Base-by-base conservation (phyloP, 2,113 vertebrate genomes). In the Garra rufa region DNA sequence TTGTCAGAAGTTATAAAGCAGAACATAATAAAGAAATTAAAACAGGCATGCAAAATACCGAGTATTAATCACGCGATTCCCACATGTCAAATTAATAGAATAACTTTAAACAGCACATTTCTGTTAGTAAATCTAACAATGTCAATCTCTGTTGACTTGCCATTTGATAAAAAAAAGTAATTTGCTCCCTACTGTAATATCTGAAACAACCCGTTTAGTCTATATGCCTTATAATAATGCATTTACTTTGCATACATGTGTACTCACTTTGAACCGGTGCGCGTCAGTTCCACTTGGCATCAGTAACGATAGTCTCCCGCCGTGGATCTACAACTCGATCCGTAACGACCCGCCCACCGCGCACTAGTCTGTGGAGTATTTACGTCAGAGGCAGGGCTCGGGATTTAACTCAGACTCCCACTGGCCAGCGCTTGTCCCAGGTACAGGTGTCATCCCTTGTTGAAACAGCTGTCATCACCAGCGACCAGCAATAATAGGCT, bases 371-470 rank as follows among this genome's bases (percentile, higher is more conserved):
- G 30, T 34, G 46, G 71, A 67, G 48, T 43, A 50, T 73, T 70
- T 83, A 67, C 88, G 88, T 87, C 84, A 89, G 44, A 81, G 84
- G 82, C 85, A 50, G 19, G 46, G 70, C 71, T 59, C 44, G 82
- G 71, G 38, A 83, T 83, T 76, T 70, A 59, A 67, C 14, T 30
- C n/a, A 13, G 38, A 19, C 61, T 65, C 77, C 71, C 34, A 86
- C 87, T 89, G 84, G 84, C 67, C 85, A 63, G 24, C 26, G 48
- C 15, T 59, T 38, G 21, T 24, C 55, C 26, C 69, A 77, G 69
- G 80, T 86, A 88, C 87, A 88, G 87, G 87, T 88, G 84, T 76
- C 75, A 46, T 38, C 24, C 78, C 46, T 9, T 76, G 83, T 38
- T 73, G 46, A 76, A 84, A 21, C 70, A 76, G 83, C 73, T 82